Evolutionary conservation across 2,113 vertebrate genomes (phyloP), one percentile per base, ranked within the genome.

Genomic region (Atlantisia rogersi): DNA sequence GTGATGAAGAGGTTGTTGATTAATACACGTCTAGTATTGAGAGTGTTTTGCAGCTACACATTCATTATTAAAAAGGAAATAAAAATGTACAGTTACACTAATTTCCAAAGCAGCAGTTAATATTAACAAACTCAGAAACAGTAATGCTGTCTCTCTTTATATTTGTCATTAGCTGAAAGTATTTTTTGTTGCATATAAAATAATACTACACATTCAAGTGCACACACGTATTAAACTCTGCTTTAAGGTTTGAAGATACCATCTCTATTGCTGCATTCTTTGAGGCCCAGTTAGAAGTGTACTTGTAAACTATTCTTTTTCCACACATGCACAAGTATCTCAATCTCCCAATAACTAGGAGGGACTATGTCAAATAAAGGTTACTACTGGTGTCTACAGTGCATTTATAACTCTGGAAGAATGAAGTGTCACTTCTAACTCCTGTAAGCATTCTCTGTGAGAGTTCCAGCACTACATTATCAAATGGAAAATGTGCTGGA

Each of bases 21-120:
- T 93, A 96, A 82, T 56, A 90, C 28, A 46, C 14, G 68, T 84
- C 56, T 76, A 88, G 56, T 42, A 75, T 16, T 60, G 73, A 88
- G 0, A 67, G 12, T 64, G 46, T 50, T 93, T 94, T 81, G 86
- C 35, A 93, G 80, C 71, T 86, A 88, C 28, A 53, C 26, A 88
- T 88, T 56, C 68, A 75, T 93, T 92, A 95, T 60, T 93, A 86
- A 96, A 86, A 90, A 88, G 64, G 76, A 95, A 95, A 94, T 92
- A 93, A 93, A 95, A 94, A 83, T 40, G 63, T 79, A 84, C 16
- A 90, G 79, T 91, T 93, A 77, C 0, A 0, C 32, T 96, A 9
- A 83, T 83, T 95, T 94, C 63, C 76, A 90, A 90, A 92, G 73
- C 60, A 86, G 62, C 42, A 78, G 39, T 75, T 88, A 94, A 73